Base-by-base conservation (phyloP, 2,888 invertebrate genomes). In the Agrochola lota region DNA sequence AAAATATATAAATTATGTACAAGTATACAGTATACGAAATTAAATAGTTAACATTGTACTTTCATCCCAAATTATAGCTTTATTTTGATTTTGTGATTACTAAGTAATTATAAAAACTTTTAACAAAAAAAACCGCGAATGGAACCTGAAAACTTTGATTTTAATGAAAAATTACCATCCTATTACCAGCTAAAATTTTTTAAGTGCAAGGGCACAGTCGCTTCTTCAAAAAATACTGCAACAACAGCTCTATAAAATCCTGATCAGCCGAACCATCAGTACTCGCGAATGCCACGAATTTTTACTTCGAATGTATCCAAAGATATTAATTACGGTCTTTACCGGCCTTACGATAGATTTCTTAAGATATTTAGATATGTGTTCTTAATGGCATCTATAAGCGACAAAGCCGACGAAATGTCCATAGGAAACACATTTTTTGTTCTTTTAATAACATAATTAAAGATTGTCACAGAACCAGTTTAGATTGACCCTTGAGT, bases 251-350 rank as follows among this genome's bases (percentile, higher is more conserved):
- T 87, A 88, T 89, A 86, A 20, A 85, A 46, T 84, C 87, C 46
- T 78, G 55, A 78, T 78, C 78, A 77, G 52, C 71, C 73, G 69
- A 88, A 83, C 80, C 85, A 83, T 87, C 86, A 78, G 85, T 87
- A 89, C 89, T 94, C 86, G 93, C 94, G 88, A 94, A 95, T 95
- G 94, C 95, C 81, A 91, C 80, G 88, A 92, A 96, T 95, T 91
- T 91, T 94, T 94, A 91, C 91, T 90, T 92, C 87, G 89, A 92
- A 91, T 91, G 91, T 93, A 92, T 90, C 90, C 86, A 83, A 93
- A 90, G 88, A 93, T 95, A 96, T 95, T 95, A 94, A 95, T 95
- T 94, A 92, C 92, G 81, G 91, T 90, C 91, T 92, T 93, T 92
- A 93, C 91, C 75, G 80, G 88, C 91, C 89, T 89, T 88, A 91